Evolutionary conservation across 2,113 vertebrate species (phyloP).

Genomic region (Odontophorus gujanensis): DNA sequence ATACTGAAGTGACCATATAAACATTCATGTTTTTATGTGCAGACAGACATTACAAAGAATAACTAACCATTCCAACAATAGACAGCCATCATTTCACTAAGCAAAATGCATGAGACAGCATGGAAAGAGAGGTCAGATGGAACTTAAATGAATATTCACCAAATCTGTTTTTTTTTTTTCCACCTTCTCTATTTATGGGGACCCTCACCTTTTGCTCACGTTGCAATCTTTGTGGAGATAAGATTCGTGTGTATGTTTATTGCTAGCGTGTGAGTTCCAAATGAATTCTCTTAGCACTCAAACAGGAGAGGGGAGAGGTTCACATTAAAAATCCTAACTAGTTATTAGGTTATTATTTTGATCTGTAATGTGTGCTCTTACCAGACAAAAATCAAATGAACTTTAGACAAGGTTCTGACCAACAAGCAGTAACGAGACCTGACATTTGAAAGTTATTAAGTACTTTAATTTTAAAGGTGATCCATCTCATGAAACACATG

Average conservation of each 20-base stretch:
- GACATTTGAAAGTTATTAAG: constrained; percentile 59
- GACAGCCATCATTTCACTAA: neutral
- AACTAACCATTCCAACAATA: neutral
- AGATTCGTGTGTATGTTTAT: constrained; percentile 8
- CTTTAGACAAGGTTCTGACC: constrained; percentile 30
- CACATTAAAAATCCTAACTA: neutral
- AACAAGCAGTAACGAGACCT: constrained; percentile 21
- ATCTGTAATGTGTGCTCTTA: neutral
- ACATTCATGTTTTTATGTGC: neutral
- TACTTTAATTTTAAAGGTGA: constrained; percentile 39
- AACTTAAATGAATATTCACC: neutral
- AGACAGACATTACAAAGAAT: constrained; percentile 23
- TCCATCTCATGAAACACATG: neutral
- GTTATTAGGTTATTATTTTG: constrained; percentile 54
- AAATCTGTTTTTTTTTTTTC: neutral
- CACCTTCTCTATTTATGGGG: neutral
- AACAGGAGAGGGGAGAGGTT: constrained; percentile 3
- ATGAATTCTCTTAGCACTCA: neutral
- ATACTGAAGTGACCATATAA: neutral
- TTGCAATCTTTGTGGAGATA: neutral
- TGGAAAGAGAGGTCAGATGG: neutral
- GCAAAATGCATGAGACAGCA: neutral
- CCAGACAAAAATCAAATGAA: constrained; percentile 19
- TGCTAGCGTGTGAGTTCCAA: neutral
- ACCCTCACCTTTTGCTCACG: neutral